Evolutionary conservation across 2,888 invertebrate genomes (phyloP), one percentile per base, ranked within the genome.

Genomic region (Metopia argyrocephala): DNA sequence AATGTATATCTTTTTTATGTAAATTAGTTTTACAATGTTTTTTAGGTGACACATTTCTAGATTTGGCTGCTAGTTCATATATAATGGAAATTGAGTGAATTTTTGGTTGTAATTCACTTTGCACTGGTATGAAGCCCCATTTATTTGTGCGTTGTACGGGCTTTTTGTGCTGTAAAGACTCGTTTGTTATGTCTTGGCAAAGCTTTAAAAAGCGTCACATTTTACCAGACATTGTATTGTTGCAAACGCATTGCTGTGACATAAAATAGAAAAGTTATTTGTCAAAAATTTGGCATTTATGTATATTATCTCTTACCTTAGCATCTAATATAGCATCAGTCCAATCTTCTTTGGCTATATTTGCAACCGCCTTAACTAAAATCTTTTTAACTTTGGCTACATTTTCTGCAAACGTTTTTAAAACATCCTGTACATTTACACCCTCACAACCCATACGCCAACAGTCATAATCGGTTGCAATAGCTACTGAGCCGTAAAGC

Each of bases 381-480:
- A 98, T 91, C 54, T 93, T 91, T 23, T 94, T 94, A 0, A 97
- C 94, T 89, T 96, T 97, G 68, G 91, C 90, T 3, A 96, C 94
- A 91, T 98, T 97, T 85, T 93, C 92, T 66, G 94, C 93, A 87
- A 98, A 96, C 66, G 93, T 95, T 66, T 92, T 93, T 83, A 98
- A 88, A 2, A 98, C 98, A 85, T 94, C 94, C 21, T 93, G 93
- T 4, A 94, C 93, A 73, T 93, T 93, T 9, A 98, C 91, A 25
- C 87, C 87, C 78, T 93, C 93, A 38, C 92, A 94, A 31, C 92
- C 91, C 78, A 95, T 94, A 85, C 94, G 93, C 99, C 99, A 99
- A 86, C 98, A 98, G 89, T 99, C 99, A 89, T 98, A 99, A 91
- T 99, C 99, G 0, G 99, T 99, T n/a, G 96, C 96, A 87, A 99